Base-by-base conservation (phyloP, 2,888 invertebrate species). In the Rhogogaster chlorosoma region DNA sequence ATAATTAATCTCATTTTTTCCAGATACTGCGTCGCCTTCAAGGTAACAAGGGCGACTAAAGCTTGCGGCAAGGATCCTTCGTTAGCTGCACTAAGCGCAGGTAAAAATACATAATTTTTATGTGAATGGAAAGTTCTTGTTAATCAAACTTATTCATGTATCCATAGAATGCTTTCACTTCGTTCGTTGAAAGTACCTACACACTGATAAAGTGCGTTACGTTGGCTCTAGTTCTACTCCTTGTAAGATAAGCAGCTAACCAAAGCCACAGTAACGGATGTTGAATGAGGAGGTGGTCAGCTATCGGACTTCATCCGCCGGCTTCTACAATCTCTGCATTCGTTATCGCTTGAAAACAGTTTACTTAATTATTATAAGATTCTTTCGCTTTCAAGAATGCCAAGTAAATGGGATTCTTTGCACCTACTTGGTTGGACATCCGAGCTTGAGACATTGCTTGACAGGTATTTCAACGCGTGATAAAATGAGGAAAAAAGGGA, bases 21-120 rank as follows among this genome's bases (percentile, higher is more conserved):
- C 96, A 98, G 98, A 92, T 97, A 98, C 93, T 98, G 97, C 93
- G 96, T 97, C 0, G 96, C 96, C 92, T 98, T 97, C 92, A 96
- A 97, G 93, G 96, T 98, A 84, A 94, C 96, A 87, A 97, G 97
- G 94, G 96, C 97, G 9, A 96, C 97, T 57, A 97, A 97, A 91
- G 96, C 96, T 12, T 98, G 97, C 93, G 95, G 96, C 90, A 95
- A 96, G 89, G 96, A 97, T 90, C 95, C 95, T 18, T 95, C 95
- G 86, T 97, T 96, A 92, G 96, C 96, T 87, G 93, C 95, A 1
- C 93, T 97, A 89, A 94, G 96, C 91, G 97, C 97, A 95, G 97
- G 97, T 97, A 94, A 90, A 92, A 29, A 29, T 49, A 32, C 2
- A 53, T 18, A 9, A 2, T 9, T 77, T 77, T 77, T 49, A 29